These are phyloP conservation scores for Furnarius figulus DNA, from an alignment of 2,113 vertebrate genomes.

Conservation along the genomic window DNA sequence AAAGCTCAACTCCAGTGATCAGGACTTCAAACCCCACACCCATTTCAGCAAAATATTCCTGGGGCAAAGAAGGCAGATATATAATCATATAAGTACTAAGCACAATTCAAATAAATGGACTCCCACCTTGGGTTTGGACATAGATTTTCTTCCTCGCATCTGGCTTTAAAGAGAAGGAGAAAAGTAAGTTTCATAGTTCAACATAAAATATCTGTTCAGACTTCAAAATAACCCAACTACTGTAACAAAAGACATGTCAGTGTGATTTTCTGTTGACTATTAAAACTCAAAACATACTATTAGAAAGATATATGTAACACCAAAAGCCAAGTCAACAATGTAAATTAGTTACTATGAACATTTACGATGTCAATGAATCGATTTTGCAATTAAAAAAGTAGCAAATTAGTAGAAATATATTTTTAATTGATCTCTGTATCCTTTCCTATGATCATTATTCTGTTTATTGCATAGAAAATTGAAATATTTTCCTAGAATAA, in stretches of 20 bases:
- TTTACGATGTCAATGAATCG: background rate
- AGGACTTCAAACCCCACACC: background rate
- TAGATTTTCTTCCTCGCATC: slow-evolving; percentile 82
- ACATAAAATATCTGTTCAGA: background rate
- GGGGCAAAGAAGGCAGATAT: background rate
- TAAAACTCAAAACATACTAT: background rate
- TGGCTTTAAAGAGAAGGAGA: slow-evolving; percentile 75
- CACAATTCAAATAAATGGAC: accelerated
- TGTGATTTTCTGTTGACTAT: background rate
- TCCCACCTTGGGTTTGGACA: slow-evolving; percentile 92
- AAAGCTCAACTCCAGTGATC: background rate
- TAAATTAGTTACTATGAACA: background rate
- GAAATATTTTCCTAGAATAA: background rate
- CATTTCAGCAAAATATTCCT: accelerated
- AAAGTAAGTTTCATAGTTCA: background rate
- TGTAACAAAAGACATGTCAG: background rate
- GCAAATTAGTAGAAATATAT: background rate
- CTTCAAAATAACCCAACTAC: background rate
- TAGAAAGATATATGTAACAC: background rate
- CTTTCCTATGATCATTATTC: background rate
- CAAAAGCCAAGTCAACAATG: background rate
- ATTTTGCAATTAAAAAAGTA: background rate
- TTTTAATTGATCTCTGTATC: background rate
- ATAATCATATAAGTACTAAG: background rate
- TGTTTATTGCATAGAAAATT: background rate